Conservation (phyloP, 2,113 vertebrate genomes). For the Sinocyclocheilus anshuiensis region DNA sequence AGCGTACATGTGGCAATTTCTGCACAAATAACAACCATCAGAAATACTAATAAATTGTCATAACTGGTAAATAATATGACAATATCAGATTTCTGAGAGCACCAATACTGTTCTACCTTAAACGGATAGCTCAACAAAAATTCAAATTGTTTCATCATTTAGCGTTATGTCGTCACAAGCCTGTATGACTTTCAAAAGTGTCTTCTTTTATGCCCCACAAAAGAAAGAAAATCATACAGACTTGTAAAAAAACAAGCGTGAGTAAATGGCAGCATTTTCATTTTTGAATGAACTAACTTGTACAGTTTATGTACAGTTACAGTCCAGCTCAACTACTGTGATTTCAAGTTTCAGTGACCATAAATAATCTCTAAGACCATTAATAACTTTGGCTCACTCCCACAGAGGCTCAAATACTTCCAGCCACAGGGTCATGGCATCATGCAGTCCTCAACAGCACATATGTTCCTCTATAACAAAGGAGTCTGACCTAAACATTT, state of each 20-base stretch:
- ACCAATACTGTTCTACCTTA: background rate
- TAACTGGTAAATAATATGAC: background rate
- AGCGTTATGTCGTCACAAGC: background rate
- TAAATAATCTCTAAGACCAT: slow-evolving; percentile 67
- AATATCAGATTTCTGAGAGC: background rate
- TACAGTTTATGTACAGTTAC: slow-evolving; percentile 59
- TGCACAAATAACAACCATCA: background rate
- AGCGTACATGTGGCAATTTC: background rate
- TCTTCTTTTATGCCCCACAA: background rate
- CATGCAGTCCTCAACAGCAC: slow-evolving; percentile 28
- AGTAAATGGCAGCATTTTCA: background rate
- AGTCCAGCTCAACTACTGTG: slow-evolving; percentile 56
- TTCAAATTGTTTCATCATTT: background rate
- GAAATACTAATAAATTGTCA: background rate
- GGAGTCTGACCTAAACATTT: background rate
- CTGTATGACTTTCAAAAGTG: background rate
- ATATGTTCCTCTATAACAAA: background rate
- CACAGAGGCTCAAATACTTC: slow-evolving; percentile 67
- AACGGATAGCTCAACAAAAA: background rate
- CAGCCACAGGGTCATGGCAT: slow-evolving; percentile 59
- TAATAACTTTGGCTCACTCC: slow-evolving; percentile 67
- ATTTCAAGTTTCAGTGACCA: slow-evolving; percentile 55
- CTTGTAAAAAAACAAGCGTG: background rate
- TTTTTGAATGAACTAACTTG: background rate
- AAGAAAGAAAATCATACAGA: too few species aligned